Base-by-base conservation (phyloP, 2,113 vertebrate genomes). In the Procapra przewalskii region DNA sequence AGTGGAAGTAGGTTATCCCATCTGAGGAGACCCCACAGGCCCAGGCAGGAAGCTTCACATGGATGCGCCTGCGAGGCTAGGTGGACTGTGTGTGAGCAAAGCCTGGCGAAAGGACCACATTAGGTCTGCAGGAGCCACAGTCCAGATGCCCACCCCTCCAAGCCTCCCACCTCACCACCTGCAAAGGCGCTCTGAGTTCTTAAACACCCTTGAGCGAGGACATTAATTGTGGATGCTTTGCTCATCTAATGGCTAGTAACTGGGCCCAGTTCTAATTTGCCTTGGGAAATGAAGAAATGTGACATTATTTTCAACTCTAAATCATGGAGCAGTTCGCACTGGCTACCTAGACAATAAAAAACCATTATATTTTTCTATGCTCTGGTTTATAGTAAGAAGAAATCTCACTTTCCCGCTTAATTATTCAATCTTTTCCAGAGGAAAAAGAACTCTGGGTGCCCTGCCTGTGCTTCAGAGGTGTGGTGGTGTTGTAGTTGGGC, bases 51-150 rank as follows among this genome's bases (percentile, higher is more conserved):
- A n/a, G n/a, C 29, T 45, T 25, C 36, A n/a, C 14, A 1, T 19
- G 2, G 4, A 2, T 25, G 23, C 2, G 13, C 10, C 54, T 80
- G 3, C 27, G 1, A 8, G 23, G 4, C 45, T 55, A 55, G 14
- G 36, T 36, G 59, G 19, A 55, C 4, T 1, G 0, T 15, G 19
- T 14, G 6, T 17, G 5, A 71, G 80, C 21, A n/a, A 50, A 77
- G 27, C 9, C 5, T 3, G 0, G 3, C 1, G 0, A 4, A 54
- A 54, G 25, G 40, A 27, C 2, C 60, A 82, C 4, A 2, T 6
- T 2, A 11, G 21, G 54, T 54, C 29, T 45, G 1, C 45, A 11
- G 50, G 21, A 27, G 19, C 23, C 55, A 43, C 8, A 29, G 54
- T 43, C 10, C 15, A 14, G 83, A 67, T 1, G 1, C 67, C 67